A percentile compares a stretch with the other conserved stretches of the same genome.
phyloP scores from a whole-genome alignment of 64 coral and sea anemone genomes.

The Montipora efflorescens region DNA sequence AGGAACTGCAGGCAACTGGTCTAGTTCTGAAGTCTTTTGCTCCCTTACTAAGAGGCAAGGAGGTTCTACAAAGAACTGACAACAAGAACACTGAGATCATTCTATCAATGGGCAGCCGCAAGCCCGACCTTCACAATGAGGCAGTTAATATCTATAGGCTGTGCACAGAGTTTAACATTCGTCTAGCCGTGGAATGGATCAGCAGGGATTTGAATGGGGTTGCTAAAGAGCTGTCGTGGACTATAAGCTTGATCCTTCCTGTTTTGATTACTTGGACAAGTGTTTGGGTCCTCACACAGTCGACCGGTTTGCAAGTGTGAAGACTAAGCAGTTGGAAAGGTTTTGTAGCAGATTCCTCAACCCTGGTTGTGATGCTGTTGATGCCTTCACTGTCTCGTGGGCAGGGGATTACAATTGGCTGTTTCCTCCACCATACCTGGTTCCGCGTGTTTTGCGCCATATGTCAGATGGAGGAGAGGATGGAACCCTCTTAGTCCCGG shows the following conservation, averaged over 20 bases:
- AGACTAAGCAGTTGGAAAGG: conserved; percentile 44
- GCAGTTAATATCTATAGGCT: conserved; percentile 28
- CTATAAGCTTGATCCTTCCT: background rate
- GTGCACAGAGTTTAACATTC: conserved; percentile 1
- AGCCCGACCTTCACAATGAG: background rate
- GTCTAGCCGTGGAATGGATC: conserved; percentile 20
- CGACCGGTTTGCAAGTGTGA: conserved; percentile 17
- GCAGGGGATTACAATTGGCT: conserved; percentile 54
- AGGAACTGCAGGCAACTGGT: conserved; percentile 12
- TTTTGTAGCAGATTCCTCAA: background rate
- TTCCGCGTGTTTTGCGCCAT: background rate
- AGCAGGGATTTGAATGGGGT: conserved; percentile 19
- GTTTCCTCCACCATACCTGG: conserved; percentile 60
- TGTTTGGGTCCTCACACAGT: conserved; percentile 35
- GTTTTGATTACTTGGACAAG: conserved; percentile 13
- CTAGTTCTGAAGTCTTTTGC: conserved; percentile 25
- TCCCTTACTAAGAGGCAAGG: background rate
- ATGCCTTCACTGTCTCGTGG: conserved; percentile 29
- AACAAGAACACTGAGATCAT: background rate
- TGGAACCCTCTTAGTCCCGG: conserved; percentile 45
- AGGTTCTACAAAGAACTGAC: conserved; percentile 13
- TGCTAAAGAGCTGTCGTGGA: background rate
- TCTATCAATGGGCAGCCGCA: background rate
- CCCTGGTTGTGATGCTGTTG: conserved; percentile 43
- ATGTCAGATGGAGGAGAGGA: background rate